Evolutionary conservation across 1,140 invertebrate species (phyloP), one percentile per base, ranked within the genome.

Genomic region (Neodiprion virginianus): DNA sequence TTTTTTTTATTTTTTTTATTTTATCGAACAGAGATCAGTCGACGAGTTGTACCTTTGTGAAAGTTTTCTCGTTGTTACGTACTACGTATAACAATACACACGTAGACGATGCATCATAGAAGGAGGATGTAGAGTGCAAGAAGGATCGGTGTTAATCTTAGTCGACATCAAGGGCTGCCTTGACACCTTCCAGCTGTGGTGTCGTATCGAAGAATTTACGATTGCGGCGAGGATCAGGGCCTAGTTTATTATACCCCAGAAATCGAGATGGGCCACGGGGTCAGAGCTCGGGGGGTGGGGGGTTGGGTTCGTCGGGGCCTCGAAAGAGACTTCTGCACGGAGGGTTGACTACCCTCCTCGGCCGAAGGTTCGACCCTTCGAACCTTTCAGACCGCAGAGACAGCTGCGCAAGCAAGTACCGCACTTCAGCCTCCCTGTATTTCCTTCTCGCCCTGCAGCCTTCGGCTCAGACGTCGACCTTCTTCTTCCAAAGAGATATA

Each of bases 321-420:
- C 28, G 28, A 40, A 40, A 40, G 28, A 40, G 28, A 40, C 28
- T 17, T 17, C n/a, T 40, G 28, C 28, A 40, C 8, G 5, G n/a
- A 61, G 53, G 53, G 53, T 61, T 8, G 53, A 8, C 11, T 17
- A 61, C 53, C 53, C 53, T 40, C 28, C 28, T 8, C 53, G 53
- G n/a, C 53, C 53, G 11, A 69, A 21, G 61, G 72, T 53, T 69
- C 74, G 74, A 77, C 79, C 75, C 77, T 69, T 74, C 11, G 76
- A 72, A 78, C 77, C 77, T 77, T 78, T 73, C 71, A 49, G 67
- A 48, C 67, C 67, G 67, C 40, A 69, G 67, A 73, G 74, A 80
- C 79, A 83, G 79, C 81, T 83, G 81, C 80, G 61, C 61, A 72
- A 75, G 81, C 78, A 83, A 81, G 83, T 84, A 83, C 81, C n/a